Conservation (phyloP, 2,888 invertebrate species). For the Amphiduros pacificus region DNA sequence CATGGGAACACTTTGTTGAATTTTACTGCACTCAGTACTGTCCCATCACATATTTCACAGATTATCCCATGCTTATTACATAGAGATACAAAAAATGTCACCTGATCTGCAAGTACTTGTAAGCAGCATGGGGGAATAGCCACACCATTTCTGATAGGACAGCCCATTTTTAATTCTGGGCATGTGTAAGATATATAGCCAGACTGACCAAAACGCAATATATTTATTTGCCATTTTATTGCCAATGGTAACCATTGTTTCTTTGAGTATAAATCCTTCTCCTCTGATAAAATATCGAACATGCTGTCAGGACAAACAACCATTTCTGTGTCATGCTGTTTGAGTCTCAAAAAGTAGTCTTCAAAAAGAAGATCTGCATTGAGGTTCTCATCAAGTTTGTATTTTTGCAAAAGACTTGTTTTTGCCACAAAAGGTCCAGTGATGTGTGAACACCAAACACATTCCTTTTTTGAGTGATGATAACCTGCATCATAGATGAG, state of each 20-base stretch:
- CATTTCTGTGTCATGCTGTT: conserved; percentile 26
- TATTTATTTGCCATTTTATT: conserved; percentile 26
- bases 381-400: conserved; percentile 32
- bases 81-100: conserved; percentile 35
- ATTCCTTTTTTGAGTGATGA: conserved; percentile 43
- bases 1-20: conserved; percentile 49
- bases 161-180: conserved; percentile 3
- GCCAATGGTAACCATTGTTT: conserved; percentile 24
- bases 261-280: not conserved
- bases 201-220: conserved; percentile 31
- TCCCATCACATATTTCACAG: conserved; percentile 49
- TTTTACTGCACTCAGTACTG: conserved; percentile 52
- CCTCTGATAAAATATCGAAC: conserved; percentile 36
- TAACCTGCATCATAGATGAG: conserved; percentile 44
- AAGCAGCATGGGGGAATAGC: conserved; percentile 42
- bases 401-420: conserved; percentile 31
- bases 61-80: conserved; percentile 34
- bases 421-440: conserved; percentile 44
- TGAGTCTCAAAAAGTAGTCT: conserved; percentile 47
- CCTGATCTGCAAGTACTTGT: conserved; percentile 34
- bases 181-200: not conserved
- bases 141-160: conserved; percentile 15
- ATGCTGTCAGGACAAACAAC: conserved; percentile 51
- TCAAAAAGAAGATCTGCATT: conserved; percentile 35
- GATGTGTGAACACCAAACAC: conserved; percentile 48